Base-by-base conservation (phyloP, 1,140 invertebrate genomes). In the Lordiphosa mommai region DNA sequence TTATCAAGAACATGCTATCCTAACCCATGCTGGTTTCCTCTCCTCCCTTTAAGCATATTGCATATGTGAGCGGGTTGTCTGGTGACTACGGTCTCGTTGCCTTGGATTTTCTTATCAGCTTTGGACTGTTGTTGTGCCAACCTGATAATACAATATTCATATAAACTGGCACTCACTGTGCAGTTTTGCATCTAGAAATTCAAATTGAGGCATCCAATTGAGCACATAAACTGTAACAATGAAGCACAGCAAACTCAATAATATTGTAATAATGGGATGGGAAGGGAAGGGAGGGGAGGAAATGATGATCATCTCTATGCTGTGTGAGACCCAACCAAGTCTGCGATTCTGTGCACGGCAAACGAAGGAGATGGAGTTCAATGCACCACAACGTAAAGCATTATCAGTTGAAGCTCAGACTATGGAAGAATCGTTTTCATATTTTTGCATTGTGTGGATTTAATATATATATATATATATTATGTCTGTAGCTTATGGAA, bases 51-150 rank as follows among this genome's bases (percentile, higher is more conserved):
- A n/a, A n/a, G n/a, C 46, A 27, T 48, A 48, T 57, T 43, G 40
- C 27, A 29, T 43, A 13, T 43, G 23, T 43, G 40, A 43, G 40
- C 10, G 40, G 40, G 40, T 29, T 43, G 40, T 43, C 40, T 43
- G 40, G 40, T 23, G 10, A 43, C 40, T 12, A 6, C 14, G 1
- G 40, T 12, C 17, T 43, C 14, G 37, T n/a, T 43, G 40, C 40
- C 40, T 43, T 43, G 40, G 40, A 27, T 43, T 16, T 40, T 43
- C 40, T 43, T 43, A 43, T 43, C 40, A 43, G 27, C 27, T 43
- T 43, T 43, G 40, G 34, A 27, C 27, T 40, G 38, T 12, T 41
- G 40, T 43, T 43, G 40, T 29, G 20, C 40, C 16, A 27, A 27
- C 16, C 27, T 27, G 40, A 43, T 43, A 43, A 43, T 23, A 43